phyloP scores from a whole-genome alignment of 2,797 vertebrate species.

The Tolypeutes matacus region DNA sequence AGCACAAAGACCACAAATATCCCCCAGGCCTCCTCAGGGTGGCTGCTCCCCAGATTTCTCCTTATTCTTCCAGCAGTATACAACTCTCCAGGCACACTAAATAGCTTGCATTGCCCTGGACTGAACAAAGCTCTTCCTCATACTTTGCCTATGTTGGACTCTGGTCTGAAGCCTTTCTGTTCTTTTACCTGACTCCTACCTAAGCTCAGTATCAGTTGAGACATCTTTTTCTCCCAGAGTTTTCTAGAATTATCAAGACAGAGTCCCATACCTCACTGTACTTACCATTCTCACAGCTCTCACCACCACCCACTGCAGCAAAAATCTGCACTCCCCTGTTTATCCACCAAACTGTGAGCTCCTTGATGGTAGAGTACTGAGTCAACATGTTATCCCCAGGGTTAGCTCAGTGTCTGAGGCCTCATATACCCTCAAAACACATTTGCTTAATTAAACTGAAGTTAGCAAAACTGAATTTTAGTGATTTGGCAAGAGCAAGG shows the following conservation, averaged over 20 bases:
- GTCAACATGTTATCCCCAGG: background rate
- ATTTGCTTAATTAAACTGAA: background rate
- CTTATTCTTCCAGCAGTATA: background rate
- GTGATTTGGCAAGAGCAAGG: background rate
- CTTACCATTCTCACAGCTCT: background rate
- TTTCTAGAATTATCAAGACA: background rate
- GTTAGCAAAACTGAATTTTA: background rate
- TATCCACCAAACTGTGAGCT: background rate
- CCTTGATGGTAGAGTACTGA: background rate
- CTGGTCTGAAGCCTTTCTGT: background rate
- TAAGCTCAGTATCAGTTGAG: background rate
- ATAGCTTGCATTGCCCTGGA: background rate
- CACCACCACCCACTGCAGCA: background rate
- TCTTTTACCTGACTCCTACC: background rate
- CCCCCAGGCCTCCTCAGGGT: background rate
- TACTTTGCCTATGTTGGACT: background rate
- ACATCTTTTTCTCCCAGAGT: background rate
- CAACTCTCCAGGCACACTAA: background rate
- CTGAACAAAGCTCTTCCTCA: background rate
- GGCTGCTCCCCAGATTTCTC: background rate
- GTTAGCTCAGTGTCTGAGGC: background rate
- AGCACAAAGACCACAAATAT: too few species aligned
- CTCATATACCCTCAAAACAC: background rate
- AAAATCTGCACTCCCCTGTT: background rate
- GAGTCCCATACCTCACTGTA: background rate